Evolutionary conservation across 2,113 vertebrate species (phyloP).

Genomic region (Dipodomys spectabilis): DNA sequence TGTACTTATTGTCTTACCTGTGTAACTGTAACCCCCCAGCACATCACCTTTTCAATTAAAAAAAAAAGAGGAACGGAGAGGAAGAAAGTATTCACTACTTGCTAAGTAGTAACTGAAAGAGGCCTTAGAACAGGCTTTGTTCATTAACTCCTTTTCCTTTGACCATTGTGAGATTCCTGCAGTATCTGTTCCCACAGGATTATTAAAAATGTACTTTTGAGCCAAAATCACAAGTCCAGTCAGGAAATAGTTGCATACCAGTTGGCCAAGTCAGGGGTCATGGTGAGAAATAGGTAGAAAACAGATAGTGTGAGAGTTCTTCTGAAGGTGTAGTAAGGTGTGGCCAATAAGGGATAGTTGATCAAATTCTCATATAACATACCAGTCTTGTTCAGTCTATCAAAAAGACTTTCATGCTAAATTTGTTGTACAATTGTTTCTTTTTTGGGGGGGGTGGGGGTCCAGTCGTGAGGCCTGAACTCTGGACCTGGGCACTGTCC

Average conservation of each 20-base stretch:
- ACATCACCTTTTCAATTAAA: no score
- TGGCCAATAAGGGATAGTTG: not conserved
- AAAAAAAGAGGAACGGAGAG: not conserved
- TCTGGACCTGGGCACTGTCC: no score
- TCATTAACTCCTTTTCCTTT: not conserved
- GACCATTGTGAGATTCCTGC: not conserved
- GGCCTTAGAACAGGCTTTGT: not conserved
- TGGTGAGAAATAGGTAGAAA: not conserved
- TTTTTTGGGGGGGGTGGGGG: no score
- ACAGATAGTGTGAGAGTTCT: not conserved
- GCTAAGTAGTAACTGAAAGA: not conserved
- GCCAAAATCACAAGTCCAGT: not conserved
- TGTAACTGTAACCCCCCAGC: no score
- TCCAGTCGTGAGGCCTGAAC: no score
- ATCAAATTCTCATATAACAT: not conserved
- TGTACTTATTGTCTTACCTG: no score
- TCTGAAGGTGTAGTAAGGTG: not conserved
- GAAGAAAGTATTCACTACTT: not conserved
- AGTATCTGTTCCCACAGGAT: not conserved
- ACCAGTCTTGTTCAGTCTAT: conserved; percentile 18
- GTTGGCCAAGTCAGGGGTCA: not conserved
- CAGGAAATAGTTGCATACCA: not conserved
- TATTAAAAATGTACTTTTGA: conserved; percentile 8
- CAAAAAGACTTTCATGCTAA: not conserved
- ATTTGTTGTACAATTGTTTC: not conserved